Evolutionary conservation across 2,113 vertebrate genomes (phyloP), one percentile per base, ranked within the genome.

Genomic region (Myodes glareolus): DNA sequence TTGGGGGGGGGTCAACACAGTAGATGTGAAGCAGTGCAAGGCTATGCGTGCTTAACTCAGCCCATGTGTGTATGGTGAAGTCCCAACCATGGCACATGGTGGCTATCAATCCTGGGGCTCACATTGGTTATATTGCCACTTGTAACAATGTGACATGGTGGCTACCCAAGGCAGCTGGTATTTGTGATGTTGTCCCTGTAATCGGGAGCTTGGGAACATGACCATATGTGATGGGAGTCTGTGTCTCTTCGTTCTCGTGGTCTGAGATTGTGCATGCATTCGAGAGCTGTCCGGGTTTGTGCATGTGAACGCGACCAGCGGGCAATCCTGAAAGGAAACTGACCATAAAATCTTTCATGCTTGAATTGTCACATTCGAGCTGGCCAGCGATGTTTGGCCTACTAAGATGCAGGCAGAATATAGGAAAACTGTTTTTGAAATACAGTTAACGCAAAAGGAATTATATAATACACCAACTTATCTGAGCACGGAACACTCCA

Each of bases 381-480:
- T 36, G 39, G 63, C n/a, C 81, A 63, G 92, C 10, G 5, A 33
- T 72, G 70, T 87, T 81, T 94, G 42, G 27, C 86, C 63, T 58
- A 47, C 70, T 47, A 42, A 86, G 68, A 78, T 14, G 14, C 0
- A 10, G 7, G 78, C 19, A 19, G 39, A 58, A 10, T 11, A 7
- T 73, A 12, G 21, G 45, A 81, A 90, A 72, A 81, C 7, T 1
- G 21, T 47, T 65, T 91, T 81, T 67, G 76, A 67, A 89, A 67
- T 31, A 50, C 21, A 52, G 72, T 36, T 52, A 55, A 55, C 55
- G 76, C 29, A 75, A 80, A 61, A 63, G 13, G 25, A 93, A 42
- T 96, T 96, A 86, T 31, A 65, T 82, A 92, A 96, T 3, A 17
- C 0, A 80, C 52, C 29, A 87, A 92, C n/a, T n/a, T 29, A 58